Conservation (phyloP, 2,888 invertebrate genomes). For the Pristionchus exspectatus region DNA sequence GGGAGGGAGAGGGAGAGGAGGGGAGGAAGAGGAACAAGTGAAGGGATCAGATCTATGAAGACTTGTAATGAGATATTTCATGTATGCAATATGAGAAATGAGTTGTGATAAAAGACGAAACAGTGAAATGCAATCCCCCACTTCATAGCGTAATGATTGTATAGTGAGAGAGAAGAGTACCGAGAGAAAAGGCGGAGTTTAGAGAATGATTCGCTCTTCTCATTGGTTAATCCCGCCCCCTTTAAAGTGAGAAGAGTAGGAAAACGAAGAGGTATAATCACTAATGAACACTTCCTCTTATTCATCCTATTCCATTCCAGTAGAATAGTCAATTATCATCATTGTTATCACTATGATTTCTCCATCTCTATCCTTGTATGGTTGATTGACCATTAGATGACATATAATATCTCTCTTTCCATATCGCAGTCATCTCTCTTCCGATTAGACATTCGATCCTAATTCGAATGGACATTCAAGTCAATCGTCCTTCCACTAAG, state of each 20-base stretch:
- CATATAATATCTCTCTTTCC: slow-evolving; percentile 11
- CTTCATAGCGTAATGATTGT: slow-evolving; percentile 54
- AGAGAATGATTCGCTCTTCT: background rate
- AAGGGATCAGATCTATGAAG: background rate
- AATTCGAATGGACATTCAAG: slow-evolving; percentile 45
- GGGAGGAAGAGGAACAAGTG: background rate
- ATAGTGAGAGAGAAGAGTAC: slow-evolving; percentile 45
- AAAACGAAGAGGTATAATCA: slow-evolving; percentile 9
- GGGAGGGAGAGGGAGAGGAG: background rate
- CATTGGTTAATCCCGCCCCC: slow-evolving; percentile 43
- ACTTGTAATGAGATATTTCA: slow-evolving; percentile 15
- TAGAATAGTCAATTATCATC: background rate
- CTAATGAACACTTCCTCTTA: slow-evolving; percentile 16
- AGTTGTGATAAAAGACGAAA: slow-evolving; percentile 50
- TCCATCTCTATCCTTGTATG: slow-evolving; percentile 1
- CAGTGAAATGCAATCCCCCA: slow-evolving; percentile 39
- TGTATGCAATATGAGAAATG: slow-evolving; percentile 16
- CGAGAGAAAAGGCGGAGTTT: slow-evolving; percentile 39
- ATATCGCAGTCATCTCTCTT: slow-evolving; percentile 39
- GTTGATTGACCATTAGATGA: slow-evolving; percentile 41
- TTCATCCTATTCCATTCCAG: slow-evolving; percentile 7
- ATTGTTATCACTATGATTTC: slow-evolving; percentile 39
- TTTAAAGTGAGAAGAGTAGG: slow-evolving; percentile 20
- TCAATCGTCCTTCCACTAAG: slow-evolving; percentile 1
- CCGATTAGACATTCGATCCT: slow-evolving; percentile 41